Evolutionary conservation across 2,888 invertebrate species (phyloP), one percentile per base, ranked within the genome.

Genomic region (Lasioglossum oenotherae): DNA sequence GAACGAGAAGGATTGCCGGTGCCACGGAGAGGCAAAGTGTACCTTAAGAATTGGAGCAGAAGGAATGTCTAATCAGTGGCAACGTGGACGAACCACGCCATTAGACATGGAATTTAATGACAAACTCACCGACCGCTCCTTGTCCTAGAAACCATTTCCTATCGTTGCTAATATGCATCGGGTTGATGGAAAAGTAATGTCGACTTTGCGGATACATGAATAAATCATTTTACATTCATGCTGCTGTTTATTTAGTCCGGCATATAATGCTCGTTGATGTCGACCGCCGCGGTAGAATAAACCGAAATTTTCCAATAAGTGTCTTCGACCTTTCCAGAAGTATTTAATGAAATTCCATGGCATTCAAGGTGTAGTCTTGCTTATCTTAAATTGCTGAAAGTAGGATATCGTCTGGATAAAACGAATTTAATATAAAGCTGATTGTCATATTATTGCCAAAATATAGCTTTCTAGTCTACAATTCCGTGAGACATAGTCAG

Each of bases 61-160:
- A 35, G 69, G 69, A 78, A 78, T 38, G 78, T 78, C 49, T 74
- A 74, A 80, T 80, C 74, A 74, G 49, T 38, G 38, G 5, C 64
- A n/a, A 46, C n/a, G 64, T 74, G n/a, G 74, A 74, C 74, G 67
- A 53, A 38, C 31, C 49, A 23, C 67, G 44, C 69, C 53, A 85
- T 85, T 83, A 77, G 78, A 81, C 64, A 69, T 16, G 60, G 76
- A 84, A 75, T 79, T 64, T 73, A 83, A 84, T 72, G 75, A 76
- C 80, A 53, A 86, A 81, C 31, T 31, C 38, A 72, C 71, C 46
- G 53, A 72, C 53, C 53, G 67, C 41, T 74, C 49, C 71, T 74
- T 77, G 84, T 10, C 60, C 73, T 23, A 78, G 77, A 77, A 80
- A 77, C 84, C 57, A 41, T 75, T 80, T 76, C 73, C 79, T 38